phyloP scores from a whole-genome alignment of 2,113 vertebrate genomes.

The Phalacrocorax pelagicus region DNA sequence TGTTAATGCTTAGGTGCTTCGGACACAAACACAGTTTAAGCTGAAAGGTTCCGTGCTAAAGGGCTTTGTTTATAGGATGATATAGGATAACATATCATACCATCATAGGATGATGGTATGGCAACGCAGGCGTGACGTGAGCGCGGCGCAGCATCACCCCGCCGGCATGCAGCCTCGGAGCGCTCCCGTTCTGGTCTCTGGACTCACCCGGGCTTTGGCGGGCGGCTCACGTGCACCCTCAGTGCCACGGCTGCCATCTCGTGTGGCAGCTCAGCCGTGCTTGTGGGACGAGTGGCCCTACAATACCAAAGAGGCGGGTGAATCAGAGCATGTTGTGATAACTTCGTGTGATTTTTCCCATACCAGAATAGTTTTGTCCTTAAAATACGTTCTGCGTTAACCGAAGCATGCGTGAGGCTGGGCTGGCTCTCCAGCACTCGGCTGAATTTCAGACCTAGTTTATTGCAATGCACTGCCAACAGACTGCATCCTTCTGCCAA shows the following conservation, averaged over 20 bases:
- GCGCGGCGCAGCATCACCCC: accelerated
- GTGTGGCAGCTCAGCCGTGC: not conserved
- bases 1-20: accelerated
- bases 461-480: not conserved
- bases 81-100: accelerated
- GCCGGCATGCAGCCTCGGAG: not conserved
- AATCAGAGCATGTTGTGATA: not conserved
- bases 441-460: not conserved
- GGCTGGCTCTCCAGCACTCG: not conserved
- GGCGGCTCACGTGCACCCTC: not conserved
- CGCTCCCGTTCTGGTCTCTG: not conserved
- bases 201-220: not conserved
- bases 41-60: not conserved
- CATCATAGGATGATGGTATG: not conserved
- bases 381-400: accelerated
- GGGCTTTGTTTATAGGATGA: not conserved
- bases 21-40: accelerated
- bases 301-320: not conserved
- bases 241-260: not conserved
- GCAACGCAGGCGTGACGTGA: accelerated
- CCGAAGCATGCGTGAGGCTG: accelerated
- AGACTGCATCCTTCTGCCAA: not conserved
- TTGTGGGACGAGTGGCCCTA: not conserved
- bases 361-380: not conserved
- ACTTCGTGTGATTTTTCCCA: not conserved